These are phyloP conservation scores for Charadrius vociferus DNA, from an alignment of 2,113 vertebrate species.

Conservation along the genomic window DNA sequence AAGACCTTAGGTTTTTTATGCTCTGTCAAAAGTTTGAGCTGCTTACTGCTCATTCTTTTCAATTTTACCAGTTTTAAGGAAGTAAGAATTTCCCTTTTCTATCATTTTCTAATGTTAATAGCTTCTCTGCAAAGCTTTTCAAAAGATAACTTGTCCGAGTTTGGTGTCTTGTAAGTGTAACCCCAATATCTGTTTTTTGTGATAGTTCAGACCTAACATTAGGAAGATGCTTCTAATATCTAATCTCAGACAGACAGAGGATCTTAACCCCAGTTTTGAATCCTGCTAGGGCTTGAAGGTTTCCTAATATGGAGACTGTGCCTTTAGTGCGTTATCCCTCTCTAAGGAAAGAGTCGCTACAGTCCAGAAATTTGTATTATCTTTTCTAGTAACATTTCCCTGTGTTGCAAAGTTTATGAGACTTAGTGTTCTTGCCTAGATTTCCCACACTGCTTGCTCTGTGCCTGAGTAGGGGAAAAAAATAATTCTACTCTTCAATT, in stretches of 20 bases:
- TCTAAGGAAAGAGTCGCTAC: background rate
- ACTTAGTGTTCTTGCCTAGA: background rate
- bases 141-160: background rate
- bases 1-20: background rate
- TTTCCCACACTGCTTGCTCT: background rate
- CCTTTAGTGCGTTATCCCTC: background rate
- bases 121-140: background rate
- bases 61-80: background rate
- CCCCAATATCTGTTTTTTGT: background rate
- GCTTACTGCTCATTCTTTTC: background rate
- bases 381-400: background rate
- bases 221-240: background rate
- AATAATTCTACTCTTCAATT: background rate
- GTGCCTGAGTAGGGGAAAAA: background rate
- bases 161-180: background rate
- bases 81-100: background rate
- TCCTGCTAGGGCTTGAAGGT: background rate
- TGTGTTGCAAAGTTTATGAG: background rate
- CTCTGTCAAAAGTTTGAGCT: background rate
- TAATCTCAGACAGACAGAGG: background rate
- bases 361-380: background rate
- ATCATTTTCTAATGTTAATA: background rate
- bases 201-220: background rate
- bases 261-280: background rate
- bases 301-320: background rate